These are phyloP conservation scores for Spodoptera litura DNA, from an alignment of 1,140 invertebrate genomes.

Conservation along the genomic window DNA sequence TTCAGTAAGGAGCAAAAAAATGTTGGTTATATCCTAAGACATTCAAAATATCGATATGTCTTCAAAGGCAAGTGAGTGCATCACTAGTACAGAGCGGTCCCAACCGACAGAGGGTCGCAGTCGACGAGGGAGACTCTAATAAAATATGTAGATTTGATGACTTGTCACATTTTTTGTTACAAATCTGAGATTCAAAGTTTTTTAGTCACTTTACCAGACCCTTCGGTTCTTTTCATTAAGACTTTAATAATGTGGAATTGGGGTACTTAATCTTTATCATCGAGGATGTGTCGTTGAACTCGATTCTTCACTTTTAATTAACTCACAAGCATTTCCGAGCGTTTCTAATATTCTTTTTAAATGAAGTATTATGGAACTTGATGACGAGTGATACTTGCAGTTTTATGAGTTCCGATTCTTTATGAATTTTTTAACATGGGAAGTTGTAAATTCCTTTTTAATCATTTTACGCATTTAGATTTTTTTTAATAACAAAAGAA, in stretches of 20 bases:
- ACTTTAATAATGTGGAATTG: slow-evolving; percentile 59
- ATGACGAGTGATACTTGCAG: slow-evolving; percentile 6
- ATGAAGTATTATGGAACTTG: slow-evolving; percentile 9
- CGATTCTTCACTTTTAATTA: slow-evolving; percentile 35
- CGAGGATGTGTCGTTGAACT: slow-evolving; percentile 35
- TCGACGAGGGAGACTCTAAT: slow-evolving; percentile 79
- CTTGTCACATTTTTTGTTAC: slow-evolving; percentile 85
- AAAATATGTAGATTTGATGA: slow-evolving; percentile 86
- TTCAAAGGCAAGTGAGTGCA: slow-evolving; percentile 47
- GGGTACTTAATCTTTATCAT: slow-evolving; percentile 40
- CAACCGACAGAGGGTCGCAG: slow-evolving; percentile 76
- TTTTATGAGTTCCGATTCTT: not conserved
- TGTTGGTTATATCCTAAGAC: not conserved
- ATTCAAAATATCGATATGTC: slow-evolving; percentile 49
- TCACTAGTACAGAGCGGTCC: slow-evolving; percentile 65
- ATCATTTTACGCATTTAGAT: not conserved
- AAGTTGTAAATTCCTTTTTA: not conserved
- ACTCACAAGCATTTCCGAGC: slow-evolving; percentile 27
- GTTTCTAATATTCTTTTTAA: slow-evolving; percentile 18
- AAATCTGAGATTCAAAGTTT: slow-evolving; percentile 83
- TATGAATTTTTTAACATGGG: not conserved
- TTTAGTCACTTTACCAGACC: slow-evolving; percentile 69
- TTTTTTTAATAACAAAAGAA: no score
- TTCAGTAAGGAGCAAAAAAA: not conserved
- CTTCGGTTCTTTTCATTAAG: slow-evolving; percentile 73